Percentiles rank a stretch among this genome's conserved stretches.
These are phyloP conservation scores for Ginglymostoma cirratum DNA, from an alignment of 2,113 vertebrate species.

Conservation along the genomic window DNA sequence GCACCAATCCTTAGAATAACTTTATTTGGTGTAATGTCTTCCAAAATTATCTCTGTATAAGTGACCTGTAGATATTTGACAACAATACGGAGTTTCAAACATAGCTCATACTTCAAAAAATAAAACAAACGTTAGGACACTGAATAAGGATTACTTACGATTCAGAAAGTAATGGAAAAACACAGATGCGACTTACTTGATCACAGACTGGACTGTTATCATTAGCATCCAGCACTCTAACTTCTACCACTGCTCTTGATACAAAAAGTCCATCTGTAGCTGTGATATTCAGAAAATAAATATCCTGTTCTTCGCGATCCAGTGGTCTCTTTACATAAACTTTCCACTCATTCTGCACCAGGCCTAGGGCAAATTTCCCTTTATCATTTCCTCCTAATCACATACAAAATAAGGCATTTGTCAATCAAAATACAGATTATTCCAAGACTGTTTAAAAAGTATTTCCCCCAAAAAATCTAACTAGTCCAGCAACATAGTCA, in stretches of 20 bases:
- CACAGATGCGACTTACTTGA: conserved; percentile 61
- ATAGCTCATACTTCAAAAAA: background rate
- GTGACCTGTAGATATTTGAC: conserved; percentile 55
- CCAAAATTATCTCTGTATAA: conserved; percentile 69
- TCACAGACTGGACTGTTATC: conserved; percentile 87
- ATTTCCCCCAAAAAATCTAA: background rate
- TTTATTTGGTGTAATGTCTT: conserved; percentile 76
- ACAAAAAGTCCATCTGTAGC: conserved; percentile 91
- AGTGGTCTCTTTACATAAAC: conserved; percentile 87
- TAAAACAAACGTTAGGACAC: background rate
- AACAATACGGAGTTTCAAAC: background rate
- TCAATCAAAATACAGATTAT: background rate
- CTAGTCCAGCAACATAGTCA: background rate
- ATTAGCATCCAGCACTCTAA: conserved; percentile 80
- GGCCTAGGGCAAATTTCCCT: conserved; percentile 81
- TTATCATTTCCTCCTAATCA: conserved; percentile 75
- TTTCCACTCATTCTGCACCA: conserved; percentile 93
- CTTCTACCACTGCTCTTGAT: conserved; percentile 76
- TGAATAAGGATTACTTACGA: background rate
- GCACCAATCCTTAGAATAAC: conserved; percentile 74
- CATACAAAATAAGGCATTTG: background rate
- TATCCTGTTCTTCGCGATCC: conserved; percentile 79
- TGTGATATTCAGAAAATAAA: conserved; percentile 83
- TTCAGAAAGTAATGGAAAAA: background rate
- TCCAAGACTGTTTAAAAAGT: background rate